These are phyloP conservation scores for Muntiacus reevesi DNA, from an alignment of 2,113 vertebrate species.

Conservation along the genomic window DNA sequence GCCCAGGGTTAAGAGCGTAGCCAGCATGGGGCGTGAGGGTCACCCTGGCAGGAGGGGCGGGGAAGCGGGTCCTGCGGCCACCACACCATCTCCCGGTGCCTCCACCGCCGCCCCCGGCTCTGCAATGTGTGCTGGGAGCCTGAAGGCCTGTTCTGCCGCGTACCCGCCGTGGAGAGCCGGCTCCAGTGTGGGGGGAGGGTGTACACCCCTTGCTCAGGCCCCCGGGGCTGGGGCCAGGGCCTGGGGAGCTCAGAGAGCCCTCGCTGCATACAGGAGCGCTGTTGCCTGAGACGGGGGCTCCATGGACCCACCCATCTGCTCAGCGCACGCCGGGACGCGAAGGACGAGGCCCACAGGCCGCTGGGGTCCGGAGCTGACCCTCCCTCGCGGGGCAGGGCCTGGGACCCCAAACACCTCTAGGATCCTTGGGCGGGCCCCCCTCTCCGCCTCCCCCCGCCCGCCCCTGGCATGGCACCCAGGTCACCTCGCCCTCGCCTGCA, in stretches of 20 bases:
- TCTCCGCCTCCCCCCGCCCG: background rate
- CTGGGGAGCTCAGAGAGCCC: background rate
- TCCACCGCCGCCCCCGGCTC: background rate
- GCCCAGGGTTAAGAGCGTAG: background rate
- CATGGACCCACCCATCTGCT: background rate
- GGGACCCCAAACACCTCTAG: background rate
- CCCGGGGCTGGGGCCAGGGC: background rate
- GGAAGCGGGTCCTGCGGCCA: background rate
- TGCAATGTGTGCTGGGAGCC: accelerated
- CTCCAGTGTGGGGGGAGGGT: background rate
- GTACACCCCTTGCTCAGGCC: background rate
- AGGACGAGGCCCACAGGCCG: accelerated
- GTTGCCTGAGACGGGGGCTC: background rate
- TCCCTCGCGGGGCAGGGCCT: background rate
- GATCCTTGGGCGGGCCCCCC: too few species aligned
- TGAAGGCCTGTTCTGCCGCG: background rate
- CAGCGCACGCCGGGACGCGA: background rate
- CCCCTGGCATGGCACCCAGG: background rate
- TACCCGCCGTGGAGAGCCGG: too few species aligned
- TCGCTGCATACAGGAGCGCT: background rate
- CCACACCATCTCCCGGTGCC: accelerated
- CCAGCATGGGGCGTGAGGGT: background rate
- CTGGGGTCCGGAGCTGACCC: background rate
- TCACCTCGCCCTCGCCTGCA: background rate
- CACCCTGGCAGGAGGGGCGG: background rate